Evolutionary conservation across 2,113 vertebrate genomes (phyloP), one percentile per base, ranked within the genome.

Genomic region (Oplegnathus fasciatus): DNA sequence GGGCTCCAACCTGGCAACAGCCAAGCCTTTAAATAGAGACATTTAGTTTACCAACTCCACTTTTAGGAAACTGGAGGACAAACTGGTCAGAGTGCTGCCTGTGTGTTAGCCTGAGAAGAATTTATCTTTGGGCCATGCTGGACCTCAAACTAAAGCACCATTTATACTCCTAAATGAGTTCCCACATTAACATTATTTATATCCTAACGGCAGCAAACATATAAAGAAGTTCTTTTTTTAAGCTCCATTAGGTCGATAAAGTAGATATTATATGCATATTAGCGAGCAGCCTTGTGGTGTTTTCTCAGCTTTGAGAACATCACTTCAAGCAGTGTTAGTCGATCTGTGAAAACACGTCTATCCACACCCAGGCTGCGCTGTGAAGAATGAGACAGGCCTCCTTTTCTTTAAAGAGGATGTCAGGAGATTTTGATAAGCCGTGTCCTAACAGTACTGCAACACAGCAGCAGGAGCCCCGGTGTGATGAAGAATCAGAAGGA

Each of bases 401-500:
- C 42, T 44, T 81, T 80, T 44, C 28, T 65, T 68, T 57, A 80
- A 80, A 76, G 60, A 48, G 72, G 55, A 78, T 50, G 82, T 70
- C 65, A 75, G 65, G 65, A 89, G 66, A 84, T 90, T 86, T 86
- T 84, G 58, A 90, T 80, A 77, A 84, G 75, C 65, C 52, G 71
- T 65, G 46, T 80, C 73, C 79, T 75, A 55, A 90, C 80, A 81
- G 83, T 52, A 40, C 58, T 32, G 52, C 71, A n/a, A 26, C 67
- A 82, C 85, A 87, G 80, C 85, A 85, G 57, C 66, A 57, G 70
- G 75, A 86, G 72, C 75, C 57, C 44, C 28, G 0, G 13, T 58
- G 78, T 84, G 91, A 84, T 81, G 58, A 89, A 84, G 80, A 86
- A 80, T 85, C 72, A 69, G 84, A 85, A 57, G 58, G 72, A 86